These are phyloP conservation scores for Phataginus tetradactyla DNA, from an alignment of 2,797 vertebrate genomes.

Conservation along the genomic window DNA sequence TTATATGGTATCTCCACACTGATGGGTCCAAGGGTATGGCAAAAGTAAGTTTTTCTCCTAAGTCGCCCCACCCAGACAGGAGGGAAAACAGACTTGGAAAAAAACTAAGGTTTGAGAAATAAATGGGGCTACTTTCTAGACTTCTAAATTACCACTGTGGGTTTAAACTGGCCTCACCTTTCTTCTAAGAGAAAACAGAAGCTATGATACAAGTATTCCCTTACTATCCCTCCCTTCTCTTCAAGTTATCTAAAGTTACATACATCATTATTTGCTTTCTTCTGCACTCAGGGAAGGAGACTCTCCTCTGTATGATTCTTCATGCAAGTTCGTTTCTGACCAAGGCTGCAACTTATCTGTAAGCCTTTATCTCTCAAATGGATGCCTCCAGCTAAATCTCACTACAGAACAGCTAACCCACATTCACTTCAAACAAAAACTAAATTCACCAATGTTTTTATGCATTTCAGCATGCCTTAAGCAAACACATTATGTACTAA, in stretches of 20 bases:
- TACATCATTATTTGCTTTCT: background rate
- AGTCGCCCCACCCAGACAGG: background rate
- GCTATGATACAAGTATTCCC: background rate
- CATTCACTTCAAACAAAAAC: slow-evolving; percentile 9
- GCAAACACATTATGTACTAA: background rate
- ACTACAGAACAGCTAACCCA: background rate
- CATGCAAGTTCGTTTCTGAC: background rate
- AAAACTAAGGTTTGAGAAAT: background rate
- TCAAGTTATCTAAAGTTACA: background rate
- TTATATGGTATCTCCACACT: background rate
- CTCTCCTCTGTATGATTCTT: background rate
- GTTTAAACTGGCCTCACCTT: background rate
- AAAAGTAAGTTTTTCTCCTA: background rate
- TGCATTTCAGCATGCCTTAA: background rate
- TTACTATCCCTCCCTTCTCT: background rate
- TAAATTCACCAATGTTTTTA: background rate
- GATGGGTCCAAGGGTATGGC: background rate
- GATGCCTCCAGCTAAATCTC: background rate
- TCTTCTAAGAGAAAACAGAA: background rate
- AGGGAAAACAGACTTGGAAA: background rate
- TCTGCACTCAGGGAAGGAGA: background rate
- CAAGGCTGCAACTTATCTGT: background rate
- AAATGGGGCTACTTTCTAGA: background rate
- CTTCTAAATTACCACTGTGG: background rate
- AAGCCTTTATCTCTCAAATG: background rate